Evolutionary conservation across 2,888 invertebrate genomes (phyloP).

Genomic region (Pandemis corylana): DNA sequence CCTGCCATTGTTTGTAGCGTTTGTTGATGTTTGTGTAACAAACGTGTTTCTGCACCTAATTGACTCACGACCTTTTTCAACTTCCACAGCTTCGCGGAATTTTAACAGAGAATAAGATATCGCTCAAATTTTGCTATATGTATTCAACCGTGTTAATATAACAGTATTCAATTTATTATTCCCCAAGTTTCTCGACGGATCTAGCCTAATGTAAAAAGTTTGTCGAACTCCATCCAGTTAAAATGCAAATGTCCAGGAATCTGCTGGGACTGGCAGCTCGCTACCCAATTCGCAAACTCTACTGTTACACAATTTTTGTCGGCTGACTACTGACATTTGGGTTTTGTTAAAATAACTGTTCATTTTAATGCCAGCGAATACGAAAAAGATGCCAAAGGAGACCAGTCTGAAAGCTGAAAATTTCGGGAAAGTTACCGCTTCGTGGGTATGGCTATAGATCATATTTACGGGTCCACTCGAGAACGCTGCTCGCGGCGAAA

Average conservation of each 20-base stretch:
- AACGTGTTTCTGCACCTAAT: constrained; percentile 34
- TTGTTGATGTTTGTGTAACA: constrained; percentile 23
- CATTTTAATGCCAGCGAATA: neutral
- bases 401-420: constrained; percentile 44
- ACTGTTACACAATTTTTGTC: constrained; percentile 26
- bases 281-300: constrained; percentile 44
- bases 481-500: constrained; percentile 56
- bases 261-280: constrained; percentile 47
- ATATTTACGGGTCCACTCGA: constrained; percentile 66
- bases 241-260: constrained; percentile 68
- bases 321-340: neutral
- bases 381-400: neutral
- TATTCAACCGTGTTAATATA: constrained; percentile 46
- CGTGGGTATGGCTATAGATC: constrained; percentile 57
- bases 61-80: constrained; percentile 7
- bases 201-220: constrained; percentile 73
- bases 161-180: constrained; percentile 57
- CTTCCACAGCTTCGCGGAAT: neutral
- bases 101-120: constrained; percentile 1
- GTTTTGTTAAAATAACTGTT: neutral
- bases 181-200: constrained; percentile 58
- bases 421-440: constrained; percentile 57
- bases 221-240: constrained; percentile 60
- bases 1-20: constrained; percentile 27
- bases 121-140: neutral